A percentile compares a stretch with the other conserved stretches of the same genome.
Evolutionary conservation across 2,797 vertebrate genomes (phyloP).

Genomic region (Brachyrhaphis roseni): DNA sequence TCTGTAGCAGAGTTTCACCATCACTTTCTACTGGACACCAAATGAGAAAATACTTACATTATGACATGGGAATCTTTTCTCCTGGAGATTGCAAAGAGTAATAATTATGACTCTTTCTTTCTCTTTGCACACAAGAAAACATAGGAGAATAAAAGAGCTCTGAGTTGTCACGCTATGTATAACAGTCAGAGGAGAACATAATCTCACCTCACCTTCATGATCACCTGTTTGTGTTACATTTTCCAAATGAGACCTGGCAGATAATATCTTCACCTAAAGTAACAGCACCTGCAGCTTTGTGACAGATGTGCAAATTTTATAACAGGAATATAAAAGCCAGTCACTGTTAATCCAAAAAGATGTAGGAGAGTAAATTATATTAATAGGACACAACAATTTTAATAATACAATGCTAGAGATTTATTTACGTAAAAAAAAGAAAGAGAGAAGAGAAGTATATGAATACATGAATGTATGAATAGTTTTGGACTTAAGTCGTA

Average conservation of each 20-base stretch:
- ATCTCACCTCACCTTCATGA: slow-evolving; percentile 35
- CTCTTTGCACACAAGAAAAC: slow-evolving; percentile 9
- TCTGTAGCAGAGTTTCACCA: slow-evolving; percentile 36
- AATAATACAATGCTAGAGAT: not conserved
- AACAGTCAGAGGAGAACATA: slow-evolving; percentile 30
- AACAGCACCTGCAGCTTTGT: slow-evolving; percentile 33
- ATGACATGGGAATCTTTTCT: slow-evolving; percentile 32
- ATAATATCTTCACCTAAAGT: not conserved
- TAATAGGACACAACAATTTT: not conserved
- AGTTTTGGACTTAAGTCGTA: not conserved
- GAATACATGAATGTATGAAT: not conserved
- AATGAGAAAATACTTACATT: slow-evolving; percentile 37
- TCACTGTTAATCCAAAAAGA: not conserved
- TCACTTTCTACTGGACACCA: slow-evolving; percentile 24
- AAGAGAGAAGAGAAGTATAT: not conserved
- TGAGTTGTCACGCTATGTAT: slow-evolving; percentile 25
- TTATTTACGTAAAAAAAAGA: not conserved
- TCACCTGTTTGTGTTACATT: slow-evolving; percentile 25
- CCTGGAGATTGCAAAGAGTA: slow-evolving; percentile 19
- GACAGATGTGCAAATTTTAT: not conserved
- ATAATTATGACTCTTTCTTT: slow-evolving; percentile 28
- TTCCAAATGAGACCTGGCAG: slow-evolving; percentile 51
- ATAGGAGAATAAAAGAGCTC: slow-evolving; percentile 18
- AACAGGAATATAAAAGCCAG: slow-evolving; percentile 10
- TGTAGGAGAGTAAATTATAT: slow-evolving; percentile 27